Percentiles rank a stretch among this genome's conserved stretches.
Conservation (phyloP, 2,888 invertebrate genomes). For the Pilophorus perplexus region DNA sequence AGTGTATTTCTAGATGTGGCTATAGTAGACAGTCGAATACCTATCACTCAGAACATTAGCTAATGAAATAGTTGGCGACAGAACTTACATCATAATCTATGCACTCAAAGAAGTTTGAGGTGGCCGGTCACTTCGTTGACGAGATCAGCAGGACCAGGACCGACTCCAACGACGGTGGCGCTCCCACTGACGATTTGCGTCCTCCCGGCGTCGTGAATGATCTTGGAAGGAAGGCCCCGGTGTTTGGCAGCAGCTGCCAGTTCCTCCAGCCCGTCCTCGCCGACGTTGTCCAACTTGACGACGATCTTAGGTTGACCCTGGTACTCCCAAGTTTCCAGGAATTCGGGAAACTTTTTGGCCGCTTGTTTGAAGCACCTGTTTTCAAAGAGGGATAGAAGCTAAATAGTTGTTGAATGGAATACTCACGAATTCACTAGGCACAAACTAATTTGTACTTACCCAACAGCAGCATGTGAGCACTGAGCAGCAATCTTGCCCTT, state of each 20-base stretch:
- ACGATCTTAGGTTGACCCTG: slow-evolving; percentile 66
- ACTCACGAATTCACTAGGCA: too few relatives aligned
- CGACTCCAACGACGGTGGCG: slow-evolving; percentile 85
- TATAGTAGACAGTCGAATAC: too few relatives aligned
- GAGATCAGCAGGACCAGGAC: slow-evolving; percentile 77
- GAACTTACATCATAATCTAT: neutral
- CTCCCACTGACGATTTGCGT: slow-evolving; percentile 89
- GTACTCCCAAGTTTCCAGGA: slow-evolving; percentile 62
- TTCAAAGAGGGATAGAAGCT: too few relatives aligned
- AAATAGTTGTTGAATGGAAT: too few relatives aligned
- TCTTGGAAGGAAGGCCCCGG: slow-evolving; percentile 49
- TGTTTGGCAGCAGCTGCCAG: slow-evolving; percentile 53
- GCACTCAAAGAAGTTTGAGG: slow-evolving; percentile 72
- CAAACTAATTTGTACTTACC: too few relatives aligned
- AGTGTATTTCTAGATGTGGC: too few relatives aligned
- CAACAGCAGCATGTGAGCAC: slow-evolving; percentile 74
- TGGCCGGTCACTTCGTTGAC: slow-evolving; percentile 84
- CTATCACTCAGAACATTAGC: too few relatives aligned
- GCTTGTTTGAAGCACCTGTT: slow-evolving; percentile 63
- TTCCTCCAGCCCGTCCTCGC: slow-evolving; percentile 66
- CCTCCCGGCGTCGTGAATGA: slow-evolving; percentile 87
- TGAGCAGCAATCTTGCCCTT: slow-evolving; percentile 77
- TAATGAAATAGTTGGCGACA: too few relatives aligned
- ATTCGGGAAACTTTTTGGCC: slow-evolving; percentile 52
- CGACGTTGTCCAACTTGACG: slow-evolving; percentile 16